A percentile compares a stretch with the other conserved stretches of the same genome.
Evolutionary conservation across 2,113 vertebrate genomes (phyloP).

Genomic region (Zonotrichia leucophrys): DNA sequence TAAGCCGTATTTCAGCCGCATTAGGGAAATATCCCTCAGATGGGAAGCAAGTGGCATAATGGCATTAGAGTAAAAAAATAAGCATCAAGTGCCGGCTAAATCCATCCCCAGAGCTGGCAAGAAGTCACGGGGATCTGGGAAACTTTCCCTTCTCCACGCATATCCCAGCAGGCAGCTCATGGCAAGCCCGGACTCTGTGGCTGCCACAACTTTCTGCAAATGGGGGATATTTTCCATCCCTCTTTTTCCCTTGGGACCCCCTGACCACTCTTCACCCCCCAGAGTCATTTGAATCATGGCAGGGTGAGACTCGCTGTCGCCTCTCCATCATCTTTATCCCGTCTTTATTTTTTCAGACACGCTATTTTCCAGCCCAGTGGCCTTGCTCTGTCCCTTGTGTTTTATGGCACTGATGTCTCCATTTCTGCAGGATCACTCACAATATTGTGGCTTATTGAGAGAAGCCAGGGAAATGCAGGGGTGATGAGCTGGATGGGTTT

Average conservation of each 20-base stretch:
- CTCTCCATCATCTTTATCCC: conserved; percentile 24
- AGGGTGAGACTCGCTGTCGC: neutral
- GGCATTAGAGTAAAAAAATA: conserved; percentile 47
- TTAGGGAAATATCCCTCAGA: conserved; percentile 55
- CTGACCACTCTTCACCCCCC: neutral
- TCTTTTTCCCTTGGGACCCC: neutral
- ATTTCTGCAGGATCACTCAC: conserved; percentile 34
- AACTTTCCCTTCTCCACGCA: neutral
- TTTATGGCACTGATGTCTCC: conserved; percentile 59
- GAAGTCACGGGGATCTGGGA: neutral
- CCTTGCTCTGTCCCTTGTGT: conserved; percentile 47
- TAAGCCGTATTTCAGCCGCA: conserved; percentile 55
- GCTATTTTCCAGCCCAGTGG: conserved; percentile 62
- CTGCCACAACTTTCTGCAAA: neutral
- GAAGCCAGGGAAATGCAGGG: neutral
- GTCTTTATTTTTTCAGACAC: conserved; percentile 8
- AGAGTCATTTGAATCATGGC: neutral
- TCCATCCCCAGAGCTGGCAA: neutral
- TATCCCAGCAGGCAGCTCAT: neutral
- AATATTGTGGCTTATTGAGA: neutral
- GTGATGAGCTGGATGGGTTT: neutral
- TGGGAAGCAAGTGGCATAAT: conserved; percentile 51
- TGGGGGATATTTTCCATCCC: neutral
- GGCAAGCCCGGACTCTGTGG: fast-evolving
- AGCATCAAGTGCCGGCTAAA: neutral